phyloP scores from a whole-genome alignment of 37 sponge, comb jelly and placozoan species.

The Bolinopsis microptera region DNA sequence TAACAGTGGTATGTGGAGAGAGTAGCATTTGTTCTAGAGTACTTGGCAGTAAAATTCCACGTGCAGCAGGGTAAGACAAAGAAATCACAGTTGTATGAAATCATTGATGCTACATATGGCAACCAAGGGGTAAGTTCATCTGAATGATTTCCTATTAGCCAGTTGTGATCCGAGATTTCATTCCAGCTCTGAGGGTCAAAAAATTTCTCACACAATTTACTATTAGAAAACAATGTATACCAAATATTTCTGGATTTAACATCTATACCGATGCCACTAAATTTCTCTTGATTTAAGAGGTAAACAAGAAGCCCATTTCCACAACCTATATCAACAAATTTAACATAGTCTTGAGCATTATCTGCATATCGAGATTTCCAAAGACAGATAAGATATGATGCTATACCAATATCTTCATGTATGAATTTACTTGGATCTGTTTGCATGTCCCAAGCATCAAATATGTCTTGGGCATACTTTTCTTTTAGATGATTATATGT shows the following conservation, averaged over 20 bases:
- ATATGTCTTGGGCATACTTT: not conserved
- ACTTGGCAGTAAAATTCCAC: conserved; percentile 85
- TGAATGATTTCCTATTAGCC: conserved; percentile 97
- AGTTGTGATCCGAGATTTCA: conserved; percentile 78
- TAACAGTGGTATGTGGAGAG: conserved; percentile 84
- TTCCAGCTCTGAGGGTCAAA: conserved; percentile 27
- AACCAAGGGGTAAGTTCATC: conserved; percentile 99
- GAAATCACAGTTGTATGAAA: conserved; percentile 19
- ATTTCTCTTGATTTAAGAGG: conserved; percentile 84
- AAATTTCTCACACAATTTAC: not conserved
- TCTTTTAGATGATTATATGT: not conserved
- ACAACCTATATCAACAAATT: conserved; percentile 96
- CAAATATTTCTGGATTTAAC: conserved; percentile 87
- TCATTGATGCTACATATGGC: conserved; percentile 88
- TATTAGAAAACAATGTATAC: conserved; percentile 68
- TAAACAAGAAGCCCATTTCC: conserved; percentile 97
- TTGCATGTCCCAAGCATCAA: conserved; percentile 53
- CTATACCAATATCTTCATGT: conserved; percentile 95
- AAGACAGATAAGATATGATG: conserved; percentile 88
- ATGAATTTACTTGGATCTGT: conserved; percentile 92
- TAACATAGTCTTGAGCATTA: not conserved
- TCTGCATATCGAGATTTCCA: conserved; percentile 75
- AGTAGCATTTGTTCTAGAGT: conserved; percentile 63
- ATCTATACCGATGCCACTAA: conserved; percentile 89
- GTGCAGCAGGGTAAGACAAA: conserved; percentile 96